Evolutionary conservation across 1,140 invertebrate genomes (phyloP), one percentile per base, ranked within the genome.

Genomic region (Eumeta japonica): DNA sequence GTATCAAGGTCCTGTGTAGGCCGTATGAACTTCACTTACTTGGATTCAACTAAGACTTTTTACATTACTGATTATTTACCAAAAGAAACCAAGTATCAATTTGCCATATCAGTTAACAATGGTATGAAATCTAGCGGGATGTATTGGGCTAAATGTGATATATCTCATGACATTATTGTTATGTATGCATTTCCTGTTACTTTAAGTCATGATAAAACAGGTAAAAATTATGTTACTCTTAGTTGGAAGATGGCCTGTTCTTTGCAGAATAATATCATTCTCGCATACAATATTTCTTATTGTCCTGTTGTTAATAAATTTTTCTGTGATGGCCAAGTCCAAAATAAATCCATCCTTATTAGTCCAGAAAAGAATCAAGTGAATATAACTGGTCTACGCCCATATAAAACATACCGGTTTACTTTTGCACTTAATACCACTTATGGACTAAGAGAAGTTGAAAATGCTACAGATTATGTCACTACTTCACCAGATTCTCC

Each of bases 391-490:
- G 62, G 72, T 18, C 62, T 94, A 18, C 79, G 80, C 38, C 89
- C 91, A 3, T 92, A 84, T 54, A 89, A 86, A 3, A 83, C 84
- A 1, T 94, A 94, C 57, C 83, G 79, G 53, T 72, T 94, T 4
- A 79, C 78, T 3, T 79, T 93, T 14, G 72, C 85, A 10, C 83
- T 91, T 33, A 78, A 84, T 35, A 92, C 88, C 1, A 82, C 79
- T 43, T 81, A 82, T 50, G 88, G 85, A 1, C 78, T 85, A 57
- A 67, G 62, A 46, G 86, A 88, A 12, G 78, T 83, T 16, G 70
- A 75, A 43, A 91, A 87, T 66, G 79, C 87, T 52, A 73, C 79
- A 2, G 57, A 85, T 2, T 75, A 75, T 29, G 81, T 87, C 16
- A 84, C 82, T 9, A 94, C 91, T 1, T 63, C 82, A 11, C 88